A percentile compares a stretch with the other conserved stretches of the same genome.
These are phyloP conservation scores for Anisognathus igniventris DNA, from an alignment of 2,797 vertebrate genomes.

Conservation along the genomic window DNA sequence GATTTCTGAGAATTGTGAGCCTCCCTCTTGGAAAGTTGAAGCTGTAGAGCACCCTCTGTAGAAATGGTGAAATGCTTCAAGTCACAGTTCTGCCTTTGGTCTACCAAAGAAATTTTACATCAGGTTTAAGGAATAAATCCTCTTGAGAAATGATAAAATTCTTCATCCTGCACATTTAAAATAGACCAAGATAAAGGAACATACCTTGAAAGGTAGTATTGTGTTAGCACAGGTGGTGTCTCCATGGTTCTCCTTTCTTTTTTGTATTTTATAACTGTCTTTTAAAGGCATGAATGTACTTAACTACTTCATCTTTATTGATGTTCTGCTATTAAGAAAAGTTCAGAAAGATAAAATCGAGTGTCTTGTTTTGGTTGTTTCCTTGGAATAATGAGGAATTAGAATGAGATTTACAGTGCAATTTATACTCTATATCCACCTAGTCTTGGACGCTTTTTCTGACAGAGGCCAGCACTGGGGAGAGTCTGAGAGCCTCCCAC, in stretches of 20 bases:
- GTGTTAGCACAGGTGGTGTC: not conserved
- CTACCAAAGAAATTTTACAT: not conserved
- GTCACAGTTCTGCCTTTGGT: not conserved
- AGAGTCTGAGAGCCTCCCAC: not conserved
- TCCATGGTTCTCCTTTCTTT: not conserved
- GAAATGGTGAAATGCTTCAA: not conserved
- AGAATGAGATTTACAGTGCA: not conserved
- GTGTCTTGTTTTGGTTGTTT: not conserved
- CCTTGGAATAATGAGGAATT: not conserved
- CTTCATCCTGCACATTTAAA: not conserved
- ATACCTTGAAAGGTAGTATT: accelerated
- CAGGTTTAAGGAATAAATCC: not conserved
- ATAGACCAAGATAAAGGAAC: not conserved
- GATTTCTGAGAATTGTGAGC: not conserved
- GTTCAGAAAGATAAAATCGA: not conserved
- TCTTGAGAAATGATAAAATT: not conserved
- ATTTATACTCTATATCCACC: not conserved
- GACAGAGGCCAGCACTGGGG: not conserved
- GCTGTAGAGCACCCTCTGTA: not conserved
- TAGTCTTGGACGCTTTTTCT: not conserved
- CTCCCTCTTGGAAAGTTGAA: not conserved
- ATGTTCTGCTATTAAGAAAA: not conserved
- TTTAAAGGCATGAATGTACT: not conserved
- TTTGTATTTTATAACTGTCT: not conserved
- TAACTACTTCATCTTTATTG: not conserved